Base-by-base conservation (phyloP, 2,113 vertebrate genomes). In the Corydoras maculifer region DNA sequence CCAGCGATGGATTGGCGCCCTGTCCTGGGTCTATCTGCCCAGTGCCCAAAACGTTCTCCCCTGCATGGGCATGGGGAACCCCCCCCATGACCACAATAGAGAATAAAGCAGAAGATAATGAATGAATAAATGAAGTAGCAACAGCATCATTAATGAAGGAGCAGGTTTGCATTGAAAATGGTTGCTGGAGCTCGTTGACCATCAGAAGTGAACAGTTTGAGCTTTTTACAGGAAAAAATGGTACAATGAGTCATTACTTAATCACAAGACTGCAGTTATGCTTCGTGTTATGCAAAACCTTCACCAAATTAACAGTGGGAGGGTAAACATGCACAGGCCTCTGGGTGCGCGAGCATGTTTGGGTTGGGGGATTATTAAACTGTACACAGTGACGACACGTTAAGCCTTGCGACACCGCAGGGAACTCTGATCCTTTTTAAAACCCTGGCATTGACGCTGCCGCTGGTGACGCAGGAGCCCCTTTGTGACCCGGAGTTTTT, bases 391-490 rank as follows among this genome's bases (percentile, higher is more conserved):
- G 68, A 77, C 53, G 68, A 64, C 67, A 68, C 8, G 2, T 74
- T 77, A 75, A 80, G 72, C 72, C 67, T 65, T 12, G 60, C 59
- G 58, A 72, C 49, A 65, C 77, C 68, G 75, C 69, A 63, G 71
- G 67, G 66, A 78, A 61, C 65, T 68, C 67, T 71, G 68, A 76
- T 78, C 72, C 77, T 76, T 58, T 74, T 81, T 68, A 73, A 43
- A 81, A 81, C 57, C 72, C 69, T 70, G 58, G 58, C 64, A 32
- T 70, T 77, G 74, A 70, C 30, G 65, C 68, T 53, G 49, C 58
- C 54, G 29, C 49, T 62, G n/a, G 61, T 81, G 77, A 77, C 55
- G 69, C 66, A 70, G 61, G 69, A 70, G 43, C 13, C 50, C 50
- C 77, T 77, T 73, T 79, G 69, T 66, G 75, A 71, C 65, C 50